These are phyloP conservation scores for Procambarus clarkii DNA, from an alignment of 1,140 invertebrate species.

Conservation along the genomic window DNA sequence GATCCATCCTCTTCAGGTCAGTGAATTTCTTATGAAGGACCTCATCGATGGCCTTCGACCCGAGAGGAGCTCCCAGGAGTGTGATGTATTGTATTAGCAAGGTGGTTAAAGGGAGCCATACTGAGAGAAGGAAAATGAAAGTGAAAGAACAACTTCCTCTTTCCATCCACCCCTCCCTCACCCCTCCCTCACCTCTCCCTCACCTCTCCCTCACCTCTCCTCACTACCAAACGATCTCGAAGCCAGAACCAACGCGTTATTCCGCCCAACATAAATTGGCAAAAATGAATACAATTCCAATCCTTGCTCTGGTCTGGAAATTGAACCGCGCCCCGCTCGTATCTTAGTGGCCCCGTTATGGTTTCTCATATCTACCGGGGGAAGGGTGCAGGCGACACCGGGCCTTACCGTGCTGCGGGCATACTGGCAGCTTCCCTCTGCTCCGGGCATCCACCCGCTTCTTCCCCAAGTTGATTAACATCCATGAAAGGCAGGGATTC, in stretches of 20 bases:
- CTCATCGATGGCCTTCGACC: background rate
- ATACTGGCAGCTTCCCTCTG: background rate
- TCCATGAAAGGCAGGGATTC: conserved; percentile 66
- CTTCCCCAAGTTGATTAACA: conserved; percentile 65
- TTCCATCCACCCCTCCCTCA: background rate
- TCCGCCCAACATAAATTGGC: conserved; percentile 45
- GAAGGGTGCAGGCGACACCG: background rate
- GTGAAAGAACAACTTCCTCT: background rate
- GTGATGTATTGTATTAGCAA: background rate
- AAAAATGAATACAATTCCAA: conserved; percentile 67
- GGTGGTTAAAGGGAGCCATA: too few species aligned
- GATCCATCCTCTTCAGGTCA: too few species aligned
- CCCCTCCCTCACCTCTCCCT: too few species aligned
- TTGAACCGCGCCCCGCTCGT: conserved; percentile 51
- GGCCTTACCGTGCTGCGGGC: background rate
- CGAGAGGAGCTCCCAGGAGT: background rate
- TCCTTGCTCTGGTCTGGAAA: conserved; percentile 50
- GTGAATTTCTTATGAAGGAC: too few species aligned
- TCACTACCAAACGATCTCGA: conserved; percentile 13
- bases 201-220: background rate
- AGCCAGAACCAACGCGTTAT: conserved; percentile 19
- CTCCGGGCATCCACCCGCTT: background rate
- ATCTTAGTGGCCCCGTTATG: conserved; percentile 44
- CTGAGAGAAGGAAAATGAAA: too few species aligned
- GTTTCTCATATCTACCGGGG: conserved; percentile 37